phyloP scores from a whole-genome alignment of 1,140 invertebrate genomes.

The Cylas formicarius region DNA sequence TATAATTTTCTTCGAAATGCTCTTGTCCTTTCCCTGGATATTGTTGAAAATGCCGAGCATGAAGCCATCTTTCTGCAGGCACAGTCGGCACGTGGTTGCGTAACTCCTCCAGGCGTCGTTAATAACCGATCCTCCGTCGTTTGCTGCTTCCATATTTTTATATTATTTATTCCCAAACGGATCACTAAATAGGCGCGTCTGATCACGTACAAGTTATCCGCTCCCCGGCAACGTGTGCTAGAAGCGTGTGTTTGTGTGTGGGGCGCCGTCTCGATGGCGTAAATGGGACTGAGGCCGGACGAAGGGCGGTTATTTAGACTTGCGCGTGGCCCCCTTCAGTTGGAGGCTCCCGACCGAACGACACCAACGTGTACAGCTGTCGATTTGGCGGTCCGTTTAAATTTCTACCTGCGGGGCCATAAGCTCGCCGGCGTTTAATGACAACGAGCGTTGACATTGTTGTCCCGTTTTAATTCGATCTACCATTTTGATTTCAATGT shows the following conservation, averaged over 20 bases:
- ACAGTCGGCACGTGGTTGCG: conserved; percentile 49
- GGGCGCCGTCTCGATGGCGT: conserved; percentile 16
- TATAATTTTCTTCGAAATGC: conserved; percentile 41
- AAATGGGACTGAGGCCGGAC: conserved; percentile 19
- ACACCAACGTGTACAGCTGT: conserved; percentile 5
- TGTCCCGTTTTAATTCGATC: too few relatives aligned
- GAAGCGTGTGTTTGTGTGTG: conserved; percentile 9
- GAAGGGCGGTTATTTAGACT: conserved; percentile 20
- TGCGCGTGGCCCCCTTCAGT: conserved; percentile 21
- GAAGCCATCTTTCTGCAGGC: conserved; percentile 49
- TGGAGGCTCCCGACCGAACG: conserved; percentile 16
- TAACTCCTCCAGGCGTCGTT: conserved; percentile 37
- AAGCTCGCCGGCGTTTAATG: too few relatives aligned
- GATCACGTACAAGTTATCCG: conserved; percentile 1
- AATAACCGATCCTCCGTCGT: background rate
- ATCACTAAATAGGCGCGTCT: conserved; percentile 7
- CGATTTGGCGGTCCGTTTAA: conserved; percentile 13
- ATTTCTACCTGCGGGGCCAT: conserved; percentile 16
- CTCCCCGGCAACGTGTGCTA: conserved; percentile 13
- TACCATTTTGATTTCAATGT: too few relatives aligned
- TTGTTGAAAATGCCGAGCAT: conserved; percentile 50
- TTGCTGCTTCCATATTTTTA: background rate
- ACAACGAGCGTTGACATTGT: too few relatives aligned
- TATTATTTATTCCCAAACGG: background rate
- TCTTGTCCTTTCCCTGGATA: conserved; percentile 38